A percentile compares a stretch with the other conserved stretches of the same genome.
phyloP scores from a whole-genome alignment of 2,797 vertebrate genomes.

The Danio kyathit region DNA sequence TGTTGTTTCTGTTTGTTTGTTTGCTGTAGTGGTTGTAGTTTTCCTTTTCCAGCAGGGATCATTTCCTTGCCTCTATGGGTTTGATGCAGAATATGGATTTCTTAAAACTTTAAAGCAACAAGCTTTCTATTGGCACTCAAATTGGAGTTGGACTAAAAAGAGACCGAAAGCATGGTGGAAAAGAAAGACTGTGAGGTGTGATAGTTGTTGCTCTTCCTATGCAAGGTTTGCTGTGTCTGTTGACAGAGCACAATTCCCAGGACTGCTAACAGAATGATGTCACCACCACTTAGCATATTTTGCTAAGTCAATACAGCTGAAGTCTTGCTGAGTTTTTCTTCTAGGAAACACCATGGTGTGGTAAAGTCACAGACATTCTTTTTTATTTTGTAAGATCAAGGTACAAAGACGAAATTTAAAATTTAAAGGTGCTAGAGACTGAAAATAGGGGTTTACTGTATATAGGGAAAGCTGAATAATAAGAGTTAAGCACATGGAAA shows the following conservation, averaged over 20 bases:
- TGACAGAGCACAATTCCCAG: conserved; percentile 83
- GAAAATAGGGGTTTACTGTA: too few species aligned
- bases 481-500: too few species aligned
- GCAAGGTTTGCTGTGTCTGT: conserved; percentile 70
- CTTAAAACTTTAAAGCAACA: not conserved
- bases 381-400: not conserved
- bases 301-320: conserved; percentile 56
- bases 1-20: too few species aligned
- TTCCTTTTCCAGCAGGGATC: too few species aligned
- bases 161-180: conserved; percentile 54
- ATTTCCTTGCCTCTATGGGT: conserved; percentile 1
- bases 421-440: not conserved
- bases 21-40: too few species aligned
- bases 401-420: not conserved
- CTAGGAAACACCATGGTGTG: conserved; percentile 46
- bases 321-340: conserved; percentile 52
- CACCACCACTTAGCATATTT: conserved; percentile 68
- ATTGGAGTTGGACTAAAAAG: conserved; percentile 19
- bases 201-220: conserved; percentile 77
- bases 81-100: not conserved
- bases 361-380: not conserved
- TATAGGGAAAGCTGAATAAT: too few species aligned
- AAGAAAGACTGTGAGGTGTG: conserved; percentile 74
- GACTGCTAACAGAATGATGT: conserved; percentile 78
- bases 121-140: not conserved